These are phyloP conservation scores for Planiliza haematocheilus DNA, from an alignment of 2,113 vertebrate genomes.

Conservation along the genomic window DNA sequence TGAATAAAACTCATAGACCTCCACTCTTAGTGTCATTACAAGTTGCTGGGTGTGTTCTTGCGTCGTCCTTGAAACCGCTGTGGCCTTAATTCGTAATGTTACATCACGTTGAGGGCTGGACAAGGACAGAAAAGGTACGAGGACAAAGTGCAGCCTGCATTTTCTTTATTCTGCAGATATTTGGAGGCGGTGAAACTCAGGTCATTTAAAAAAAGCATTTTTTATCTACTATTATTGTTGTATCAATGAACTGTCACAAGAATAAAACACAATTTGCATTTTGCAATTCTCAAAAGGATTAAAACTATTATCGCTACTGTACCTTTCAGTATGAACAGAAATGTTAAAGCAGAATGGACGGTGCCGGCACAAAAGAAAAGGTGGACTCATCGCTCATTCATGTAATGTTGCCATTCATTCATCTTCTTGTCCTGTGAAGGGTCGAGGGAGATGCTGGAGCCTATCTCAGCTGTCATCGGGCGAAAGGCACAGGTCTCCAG, in stretches of 20 bases:
- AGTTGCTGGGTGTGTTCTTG: slow-evolving; percentile 35
- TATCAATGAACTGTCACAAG: neutral
- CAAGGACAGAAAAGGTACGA: slow-evolving; percentile 30
- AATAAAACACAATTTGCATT: slow-evolving; percentile 5
- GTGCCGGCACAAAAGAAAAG: no score
- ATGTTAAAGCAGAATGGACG: no score
- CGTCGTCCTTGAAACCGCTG: slow-evolving; percentile 57
- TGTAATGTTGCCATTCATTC: no score
- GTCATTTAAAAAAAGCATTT: slow-evolving; percentile 2
- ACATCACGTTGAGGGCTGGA: slow-evolving; percentile 25
- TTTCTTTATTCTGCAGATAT: slow-evolving; percentile 33
- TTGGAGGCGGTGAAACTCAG: neutral
- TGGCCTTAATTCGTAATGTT: slow-evolving; percentile 51
- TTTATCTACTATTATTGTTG: slow-evolving; percentile 3
- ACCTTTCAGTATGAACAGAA: neutral
- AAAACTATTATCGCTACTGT: slow-evolving; percentile 3
- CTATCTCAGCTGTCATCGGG: no score
- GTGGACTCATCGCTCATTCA: no score
- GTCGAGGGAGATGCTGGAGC: no score
- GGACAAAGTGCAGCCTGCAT: slow-evolving; percentile 23
- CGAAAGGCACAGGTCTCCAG: no score
- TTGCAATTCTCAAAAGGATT: slow-evolving; percentile 1
- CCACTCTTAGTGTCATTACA: neutral
- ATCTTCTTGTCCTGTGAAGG: no score
- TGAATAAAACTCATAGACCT: slow-evolving; percentile 53